Base-by-base conservation (phyloP, 1,140 invertebrate genomes). In the Reticulitermes speratus region DNA sequence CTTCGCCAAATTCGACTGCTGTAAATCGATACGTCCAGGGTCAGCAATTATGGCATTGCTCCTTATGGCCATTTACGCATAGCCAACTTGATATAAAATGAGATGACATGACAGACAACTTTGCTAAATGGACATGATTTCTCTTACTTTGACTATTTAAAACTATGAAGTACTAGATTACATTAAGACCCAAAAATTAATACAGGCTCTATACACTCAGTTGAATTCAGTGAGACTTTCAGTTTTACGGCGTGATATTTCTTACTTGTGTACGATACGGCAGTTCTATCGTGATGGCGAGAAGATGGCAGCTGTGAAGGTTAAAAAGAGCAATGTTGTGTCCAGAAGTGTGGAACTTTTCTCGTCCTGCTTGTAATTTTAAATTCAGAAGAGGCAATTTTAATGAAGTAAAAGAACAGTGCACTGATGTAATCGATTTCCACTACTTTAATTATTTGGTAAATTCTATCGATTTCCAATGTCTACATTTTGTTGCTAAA, bases 371-470 rank as follows among this genome's bases (percentile, higher is more conserved):
- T 87, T 89, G 91, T 87, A 85, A 88, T 87, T 90, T 91, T 85
- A 88, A 89, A 65, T 87, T 89, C 59, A 87, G 90, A 86, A 87
- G 88, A 85, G 88, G 88, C 48, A 86, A 88, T 87, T 87, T 87
- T 83, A 87, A 23, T 16, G 69, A 87, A 30, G 86, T 87, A 86
- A 75, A 88, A 83, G 52, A 88, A 87, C n/a, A 88, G 45, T 87
- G 89, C 23, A 44, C 83, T 14, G 85, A 87, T 6, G 81, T 88
- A 16, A 88, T 93, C 32, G 88, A 88, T 3, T 89, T 87, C 55
- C 92, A 93, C 88, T 90, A 91, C 88, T 93, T 92, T 85, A 93
- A 92, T 89, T 92, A 93, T 89, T 90, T 92, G 88, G 93, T 93
- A 91, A 89, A 90, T 88, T 44, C 52, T 85, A 81, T 87, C 88